Percentiles rank a stretch among this genome's conserved stretches.
Evolutionary conservation across 2,113 vertebrate genomes (phyloP).

Genomic region (Rafetus swinhoei): DNA sequence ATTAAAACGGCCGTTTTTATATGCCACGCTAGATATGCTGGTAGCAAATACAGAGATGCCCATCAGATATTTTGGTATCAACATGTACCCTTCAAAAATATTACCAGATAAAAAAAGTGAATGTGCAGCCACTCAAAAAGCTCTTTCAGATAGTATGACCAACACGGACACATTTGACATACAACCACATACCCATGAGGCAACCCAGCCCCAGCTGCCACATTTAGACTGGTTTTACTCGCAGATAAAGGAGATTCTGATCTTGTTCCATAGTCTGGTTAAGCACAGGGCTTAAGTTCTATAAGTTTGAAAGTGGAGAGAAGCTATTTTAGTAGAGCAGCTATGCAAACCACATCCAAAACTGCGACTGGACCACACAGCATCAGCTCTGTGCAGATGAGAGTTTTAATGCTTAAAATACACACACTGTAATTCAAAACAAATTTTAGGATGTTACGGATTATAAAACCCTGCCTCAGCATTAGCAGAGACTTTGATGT

Average conservation of each 20-base stretch:
- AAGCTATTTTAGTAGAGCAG: slow-evolving; percentile 3
- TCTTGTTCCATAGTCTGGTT: slow-evolving; percentile 63
- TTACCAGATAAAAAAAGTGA: background rate
- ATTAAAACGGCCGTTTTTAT: background rate
- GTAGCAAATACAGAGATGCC: background rate
- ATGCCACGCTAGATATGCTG: background rate
- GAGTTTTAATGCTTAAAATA: background rate
- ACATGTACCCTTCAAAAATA: background rate
- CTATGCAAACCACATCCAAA: background rate
- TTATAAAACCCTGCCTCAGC: background rate
- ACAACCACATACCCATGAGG: background rate
- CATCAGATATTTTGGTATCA: background rate
- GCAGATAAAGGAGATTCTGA: slow-evolving; percentile 48
- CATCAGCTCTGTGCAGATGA: accelerated
- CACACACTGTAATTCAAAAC: background rate
- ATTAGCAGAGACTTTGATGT: background rate
- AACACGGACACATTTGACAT: background rate
- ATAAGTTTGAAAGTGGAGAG: slow-evolving; percentile 11
- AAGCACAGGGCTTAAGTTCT: slow-evolving; percentile 37
- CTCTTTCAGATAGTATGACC: background rate
- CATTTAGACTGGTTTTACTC: slow-evolving; percentile 6
- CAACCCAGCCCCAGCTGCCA: slow-evolving; percentile 46
- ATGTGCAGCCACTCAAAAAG: background rate
- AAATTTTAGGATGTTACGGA: background rate
- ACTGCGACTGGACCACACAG: background rate